A percentile compares a stretch with the other conserved stretches of the same genome.
These are phyloP conservation scores for Ciconia nigra DNA, from an alignment of 2,797 vertebrate genomes.

Conservation along the genomic window DNA sequence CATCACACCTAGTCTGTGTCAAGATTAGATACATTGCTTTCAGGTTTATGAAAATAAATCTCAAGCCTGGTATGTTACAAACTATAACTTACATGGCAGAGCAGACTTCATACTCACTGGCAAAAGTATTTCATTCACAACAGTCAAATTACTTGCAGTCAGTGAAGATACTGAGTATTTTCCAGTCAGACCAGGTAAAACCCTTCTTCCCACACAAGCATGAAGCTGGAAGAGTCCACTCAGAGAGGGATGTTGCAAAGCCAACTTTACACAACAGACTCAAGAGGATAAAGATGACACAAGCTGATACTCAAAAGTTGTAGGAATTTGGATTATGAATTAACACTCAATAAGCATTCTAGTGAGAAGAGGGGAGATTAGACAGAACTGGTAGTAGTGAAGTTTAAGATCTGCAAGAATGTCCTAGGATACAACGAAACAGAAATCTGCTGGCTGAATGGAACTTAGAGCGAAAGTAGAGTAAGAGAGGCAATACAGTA, in stretches of 20 bases:
- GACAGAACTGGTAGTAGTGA: not conserved
- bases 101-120: not conserved
- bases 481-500: not conserved
- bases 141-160: not conserved
- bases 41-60: not conserved
- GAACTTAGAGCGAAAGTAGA: not conserved
- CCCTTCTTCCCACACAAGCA: not conserved
- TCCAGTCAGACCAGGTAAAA: not conserved
- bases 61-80: not conserved
- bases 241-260: not conserved
- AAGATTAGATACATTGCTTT: not conserved
- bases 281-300: not conserved
- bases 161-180: not conserved
- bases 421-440: not conserved
- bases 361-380: not conserved
- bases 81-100: not conserved
- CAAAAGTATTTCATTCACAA: not conserved
- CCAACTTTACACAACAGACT: not conserved
- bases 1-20: not conserved
- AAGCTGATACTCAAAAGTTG: not conserved
- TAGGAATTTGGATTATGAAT: not conserved
- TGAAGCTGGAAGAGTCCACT: not conserved
- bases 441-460: not conserved
- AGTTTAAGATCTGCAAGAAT: not conserved
- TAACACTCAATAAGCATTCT: not conserved